Conservation (phyloP, 1,140 invertebrate species). For the Lordiphosa mommai region DNA sequence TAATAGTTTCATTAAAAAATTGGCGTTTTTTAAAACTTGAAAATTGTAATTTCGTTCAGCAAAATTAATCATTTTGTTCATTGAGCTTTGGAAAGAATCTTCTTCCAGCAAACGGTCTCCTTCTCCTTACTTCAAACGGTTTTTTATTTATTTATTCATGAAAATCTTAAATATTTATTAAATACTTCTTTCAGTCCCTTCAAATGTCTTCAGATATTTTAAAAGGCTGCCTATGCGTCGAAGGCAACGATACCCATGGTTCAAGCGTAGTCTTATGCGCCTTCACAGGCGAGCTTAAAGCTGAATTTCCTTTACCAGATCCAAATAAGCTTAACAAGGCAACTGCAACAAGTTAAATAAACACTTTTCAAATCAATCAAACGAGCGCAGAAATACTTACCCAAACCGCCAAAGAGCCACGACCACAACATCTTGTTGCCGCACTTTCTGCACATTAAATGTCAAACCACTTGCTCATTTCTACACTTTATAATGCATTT, state of each 20-base stretch:
- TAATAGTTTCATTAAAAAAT: no score
- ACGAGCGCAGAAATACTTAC: conserved; percentile 8
- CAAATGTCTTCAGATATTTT: conserved; percentile 41
- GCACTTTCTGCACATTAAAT: conserved; percentile 12
- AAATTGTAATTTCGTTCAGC: no score
- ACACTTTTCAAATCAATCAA: background rate
- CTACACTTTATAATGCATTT: conserved; percentile 18
- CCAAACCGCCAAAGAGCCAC: conserved; percentile 7
- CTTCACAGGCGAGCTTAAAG: background rate
- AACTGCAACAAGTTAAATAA: conserved; percentile 3
- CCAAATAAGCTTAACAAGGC: background rate
- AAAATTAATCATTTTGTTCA: no score
- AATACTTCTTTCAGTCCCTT: background rate
- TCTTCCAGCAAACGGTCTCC: no score
- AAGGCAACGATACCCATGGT: conserved; percentile 4
- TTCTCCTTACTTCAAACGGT: no score
- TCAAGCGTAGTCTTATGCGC: background rate
- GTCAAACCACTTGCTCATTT: background rate
- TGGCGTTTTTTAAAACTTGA: no score
- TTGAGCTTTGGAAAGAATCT: no score
- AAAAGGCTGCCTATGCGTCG: conserved; percentile 13
- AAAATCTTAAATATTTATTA: background rate
- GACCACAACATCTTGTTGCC: conserved; percentile 13
- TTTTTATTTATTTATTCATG: no score
- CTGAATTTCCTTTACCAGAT: background rate